A percentile compares a stretch with the other conserved stretches of the same genome.
Evolutionary conservation across 2,113 vertebrate species (phyloP).

Genomic region (Labeo rohita): DNA sequence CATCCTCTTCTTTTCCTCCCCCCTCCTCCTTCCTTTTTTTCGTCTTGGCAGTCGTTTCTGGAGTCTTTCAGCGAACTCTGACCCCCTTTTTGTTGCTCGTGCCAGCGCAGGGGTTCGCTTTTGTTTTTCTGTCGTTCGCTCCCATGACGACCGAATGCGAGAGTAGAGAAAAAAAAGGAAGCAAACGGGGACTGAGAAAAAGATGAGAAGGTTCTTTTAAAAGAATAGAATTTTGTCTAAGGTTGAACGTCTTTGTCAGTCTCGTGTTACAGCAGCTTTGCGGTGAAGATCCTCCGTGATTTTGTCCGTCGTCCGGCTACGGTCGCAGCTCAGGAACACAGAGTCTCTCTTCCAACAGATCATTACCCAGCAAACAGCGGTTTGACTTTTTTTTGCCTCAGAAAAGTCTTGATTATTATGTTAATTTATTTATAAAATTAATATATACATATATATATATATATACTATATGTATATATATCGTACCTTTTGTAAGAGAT

Average conservation of each 20-base stretch:
- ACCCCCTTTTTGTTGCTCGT: slow-evolving; percentile 58
- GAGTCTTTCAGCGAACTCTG: slow-evolving; percentile 64
- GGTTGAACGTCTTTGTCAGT: slow-evolving; percentile 55
- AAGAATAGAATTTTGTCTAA: slow-evolving; percentile 75
- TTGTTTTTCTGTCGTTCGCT: slow-evolving; percentile 30
- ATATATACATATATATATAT: slow-evolving; percentile 48
- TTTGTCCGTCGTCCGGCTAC: slow-evolving; percentile 58
- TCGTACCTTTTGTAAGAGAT: slow-evolving; percentile 76
- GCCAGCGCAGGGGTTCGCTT: slow-evolving; percentile 59
- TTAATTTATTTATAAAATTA: slow-evolving; percentile 77
- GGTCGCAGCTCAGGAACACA: slow-evolving; percentile 59
- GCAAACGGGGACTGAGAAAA: slow-evolving; percentile 74
- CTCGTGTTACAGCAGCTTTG: slow-evolving; percentile 43
- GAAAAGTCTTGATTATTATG: slow-evolving; percentile 76
- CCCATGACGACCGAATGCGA: slow-evolving; percentile 56
- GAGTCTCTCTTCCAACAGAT: slow-evolving; percentile 40
- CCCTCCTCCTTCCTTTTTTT: slow-evolving; percentile 72
- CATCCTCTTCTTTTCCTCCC: slow-evolving; percentile 74
- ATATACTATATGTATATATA: slow-evolving; percentile 65
- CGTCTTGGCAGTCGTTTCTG: slow-evolving; percentile 66
- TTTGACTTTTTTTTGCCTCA: slow-evolving; percentile 67
- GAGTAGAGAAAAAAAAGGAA: slow-evolving; percentile 66
- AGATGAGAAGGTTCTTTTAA: slow-evolving; percentile 78
- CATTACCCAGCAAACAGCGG: slow-evolving; percentile 58
- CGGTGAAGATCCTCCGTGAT: slow-evolving; percentile 36